Base-by-base conservation (phyloP, 2,113 vertebrate species). In the Microcebus lehilahytsara region DNA sequence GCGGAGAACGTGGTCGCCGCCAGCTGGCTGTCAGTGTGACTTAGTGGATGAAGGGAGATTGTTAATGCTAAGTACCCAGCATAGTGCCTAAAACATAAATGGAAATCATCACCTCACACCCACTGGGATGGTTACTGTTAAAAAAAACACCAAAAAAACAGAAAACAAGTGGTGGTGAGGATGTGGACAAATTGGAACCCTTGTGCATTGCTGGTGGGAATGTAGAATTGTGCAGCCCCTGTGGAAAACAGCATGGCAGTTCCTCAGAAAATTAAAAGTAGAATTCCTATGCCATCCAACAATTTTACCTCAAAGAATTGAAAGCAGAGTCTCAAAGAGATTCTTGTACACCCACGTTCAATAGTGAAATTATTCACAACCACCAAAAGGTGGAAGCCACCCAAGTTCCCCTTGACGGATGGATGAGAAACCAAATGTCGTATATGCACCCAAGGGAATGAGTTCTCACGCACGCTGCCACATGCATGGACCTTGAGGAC, bases 141-240 rank as follows among this genome's bases (percentile, higher is more conserved):
- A 81, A 81, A 91, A 51, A 67, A 83, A 83, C 8, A 37, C 66
- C 40, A 27, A 69, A 78, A 81, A 71, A 40, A 49, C 67, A 58
- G 27, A 69, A 69, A 53, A 40, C 79, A 60, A 27, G 13, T 32
- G 22, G 22, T 62, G 20, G 25, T 2, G 27, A 91, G 49, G 34
- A 85, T 46, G 20, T 9, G 1, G 66, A 66, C 20, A 93, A 46
- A 22, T 12, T 25, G 51, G 69, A 85, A 51, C 34, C 9, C 25
- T 87, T 27, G 3, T 32, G 14, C 5, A 27, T 53, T 27, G 5
- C 64, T 40, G 9, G 8, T 71, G 20, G 67, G 56, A 51, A 81
- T 37, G 6, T 62, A 32, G 46, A 62, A 25, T 56, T 58, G 10
- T 37, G 0, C 9, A 40, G 40, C n/a, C 6, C 13, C 42, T 17